A percentile compares a stretch with the other conserved stretches of the same genome.
Conservation (phyloP, 2,888 invertebrate species). For the Podotricha telesiphe region DNA sequence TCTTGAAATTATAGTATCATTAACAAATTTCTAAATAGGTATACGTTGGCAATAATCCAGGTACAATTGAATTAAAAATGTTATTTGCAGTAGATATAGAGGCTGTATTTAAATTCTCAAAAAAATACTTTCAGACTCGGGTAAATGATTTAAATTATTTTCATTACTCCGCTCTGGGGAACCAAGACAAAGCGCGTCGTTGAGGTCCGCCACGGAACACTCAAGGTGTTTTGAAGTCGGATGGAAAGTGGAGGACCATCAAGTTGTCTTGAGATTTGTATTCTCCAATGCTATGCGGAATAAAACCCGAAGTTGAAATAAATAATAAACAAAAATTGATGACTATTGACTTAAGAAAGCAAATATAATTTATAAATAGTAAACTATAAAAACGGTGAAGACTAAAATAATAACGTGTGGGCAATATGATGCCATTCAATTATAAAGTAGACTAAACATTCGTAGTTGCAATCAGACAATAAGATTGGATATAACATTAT, state of each 20-base stretch:
- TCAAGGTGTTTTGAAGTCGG: too few species aligned
- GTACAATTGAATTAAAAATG: neutral
- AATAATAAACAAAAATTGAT: too few species aligned
- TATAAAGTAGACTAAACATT: constrained; percentile 40
- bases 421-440: constrained; percentile 21
- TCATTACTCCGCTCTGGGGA: too few species aligned
- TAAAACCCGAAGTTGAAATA: too few species aligned
- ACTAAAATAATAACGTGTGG: constrained; percentile 14
- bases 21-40: constrained; percentile 1
- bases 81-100: neutral
- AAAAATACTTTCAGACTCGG: too few species aligned
- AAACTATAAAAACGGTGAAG: neutral
- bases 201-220: too few species aligned
- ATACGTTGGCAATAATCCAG: constrained; percentile 10
- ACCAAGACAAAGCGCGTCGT: too few species aligned
- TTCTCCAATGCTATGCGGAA: too few species aligned
- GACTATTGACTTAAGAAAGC: neutral
- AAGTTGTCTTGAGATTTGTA: too few species aligned
- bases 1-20: neutral
- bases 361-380: neutral
- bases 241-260: too few species aligned
- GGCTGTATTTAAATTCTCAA: too few species aligned
- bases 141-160: too few species aligned
- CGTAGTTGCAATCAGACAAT: constrained; percentile 9
- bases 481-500: neutral